Percentiles rank a stretch among this genome's conserved stretches.
Evolutionary conservation across 2,888 invertebrate species (phyloP).

Genomic region (Himalopsyche tibetana): DNA sequence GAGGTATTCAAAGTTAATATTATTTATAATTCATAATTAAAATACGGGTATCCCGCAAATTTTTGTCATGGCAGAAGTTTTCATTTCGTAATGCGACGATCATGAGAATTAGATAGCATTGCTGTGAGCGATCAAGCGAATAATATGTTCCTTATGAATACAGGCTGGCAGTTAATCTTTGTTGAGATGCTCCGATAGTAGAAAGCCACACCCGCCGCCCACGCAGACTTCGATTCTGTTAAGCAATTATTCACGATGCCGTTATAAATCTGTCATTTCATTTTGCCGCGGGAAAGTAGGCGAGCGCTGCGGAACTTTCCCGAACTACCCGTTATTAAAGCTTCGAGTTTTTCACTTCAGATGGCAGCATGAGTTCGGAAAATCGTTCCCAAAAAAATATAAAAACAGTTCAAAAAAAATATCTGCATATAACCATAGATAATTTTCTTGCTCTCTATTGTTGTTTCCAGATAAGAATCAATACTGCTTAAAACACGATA

Average conservation of each 20-base stretch:
- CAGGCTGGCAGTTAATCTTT: slow-evolving; percentile 28
- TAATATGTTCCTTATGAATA: slow-evolving; percentile 40
- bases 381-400: background rate
- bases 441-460: background rate
- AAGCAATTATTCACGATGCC: slow-evolving; percentile 32
- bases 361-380: background rate
- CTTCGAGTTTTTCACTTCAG: slow-evolving; percentile 10
- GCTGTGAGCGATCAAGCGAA: slow-evolving; percentile 20
- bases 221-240: slow-evolving; percentile 25
- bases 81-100: slow-evolving; percentile 15
- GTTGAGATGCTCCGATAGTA: slow-evolving; percentile 36
- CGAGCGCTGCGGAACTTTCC: slow-evolving; percentile 33
- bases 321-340: background rate
- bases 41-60: slow-evolving; percentile 9
- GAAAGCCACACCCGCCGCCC: slow-evolving; percentile 32
- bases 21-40: background rate
- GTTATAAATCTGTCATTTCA: slow-evolving; percentile 37
- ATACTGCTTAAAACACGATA: too few species aligned
- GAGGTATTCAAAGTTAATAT: too few species aligned
- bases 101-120: slow-evolving; percentile 31
- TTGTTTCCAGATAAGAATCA: too few species aligned
- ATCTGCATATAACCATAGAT: background rate
- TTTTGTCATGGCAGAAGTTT: background rate
- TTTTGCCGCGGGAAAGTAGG: slow-evolving; percentile 32
- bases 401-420: background rate